Base-by-base conservation (phyloP, 2,888 invertebrate genomes). In the Lampropteryx suffumata region DNA sequence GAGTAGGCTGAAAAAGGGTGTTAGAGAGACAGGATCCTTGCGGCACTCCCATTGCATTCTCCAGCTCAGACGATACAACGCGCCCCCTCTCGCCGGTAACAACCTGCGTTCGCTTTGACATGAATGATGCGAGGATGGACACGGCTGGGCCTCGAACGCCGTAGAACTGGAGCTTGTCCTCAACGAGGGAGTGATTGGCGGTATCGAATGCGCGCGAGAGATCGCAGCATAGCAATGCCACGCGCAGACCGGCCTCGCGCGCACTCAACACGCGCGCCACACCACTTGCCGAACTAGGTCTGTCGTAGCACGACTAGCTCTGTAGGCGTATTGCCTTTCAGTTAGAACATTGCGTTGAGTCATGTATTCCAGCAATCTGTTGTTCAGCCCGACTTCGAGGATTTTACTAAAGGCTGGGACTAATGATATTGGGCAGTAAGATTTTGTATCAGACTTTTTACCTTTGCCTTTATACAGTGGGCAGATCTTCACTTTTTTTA, bases 401-500 rank as follows among this genome's bases (percentile, higher is more conserved):
- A 52, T 24, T 7, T 46, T 52, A 10, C 52, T 52, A 4, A 50
- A 3, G 0, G 45, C 50, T 0, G 51, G 46, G 2, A 51, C 46
- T 0, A 51, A 17, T 5, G 51, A 45, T 14, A 50, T 50, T 0
- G 51, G 46, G 0, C 51, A 27, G 14, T 51, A 51, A 2, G 51
- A 51, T 2, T 33, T 37, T 0, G 30, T 32, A 3, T 46, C 46
- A 0, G 10, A 2, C n/a, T 37, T 51, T 27, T 27, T 41, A 0
- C 51, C 46, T 24, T 51, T 51, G 1, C 51, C 46, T n/a, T 46
- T 51, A 13, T 46, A 51, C 0, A 51, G 10, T 0, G 51, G 51
- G 21, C n/a, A 3, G 5, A 51, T 24, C 32, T 51, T 51, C 0
- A 51, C 51, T 33, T 10, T 27, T 14, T 46, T 46, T 0, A 51